Evolutionary conservation across 2,113 vertebrate genomes (phyloP), one percentile per base, ranked within the genome.

Genomic region (Myrmecophaga tridactyla): DNA sequence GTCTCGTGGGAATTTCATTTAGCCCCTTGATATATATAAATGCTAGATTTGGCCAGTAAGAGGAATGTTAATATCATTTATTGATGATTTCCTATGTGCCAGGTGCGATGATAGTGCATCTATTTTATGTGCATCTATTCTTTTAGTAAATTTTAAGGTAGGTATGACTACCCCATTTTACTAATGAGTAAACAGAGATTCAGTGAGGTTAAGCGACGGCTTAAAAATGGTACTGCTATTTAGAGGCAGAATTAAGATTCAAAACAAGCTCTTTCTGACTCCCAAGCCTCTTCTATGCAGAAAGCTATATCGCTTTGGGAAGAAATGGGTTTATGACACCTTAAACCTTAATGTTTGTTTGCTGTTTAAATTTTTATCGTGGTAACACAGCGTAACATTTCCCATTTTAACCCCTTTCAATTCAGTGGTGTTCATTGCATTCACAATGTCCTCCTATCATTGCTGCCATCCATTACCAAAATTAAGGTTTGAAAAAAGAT

Each of bases 161-260:
- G 65, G 48, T 58, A 3, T 29, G 36, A 72, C 43, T 89, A 56
- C 87, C 39, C 4, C 85, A 17, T 96, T 87, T 41, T 63, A 15
- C 13, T 85, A n/a, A 58, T 51, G n/a, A 43, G 0, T 62, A 70
- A 12, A 81, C 34, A 67, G 70, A 43, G 53, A 63, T 76, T 63
- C 86, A 65, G 86, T 94, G 63, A 95, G 23, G 48, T 48, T 65
- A 91, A 94, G 11, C 72, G 89, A 39, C 90, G 76, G 80, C 78
- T 67, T 76, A 36, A 80, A n/a, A 34, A 15, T 94, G 60, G 36
- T 60, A 31, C 39, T 43, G 29, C 13, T 90, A 87, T 76, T 63
- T 20, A 51, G 39, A 58, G 34, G 80, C 85, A 96, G 84, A 92
- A 13, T 25, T 56, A 56, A 21, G 82, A 95, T 84, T 89, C 85